Evolutionary conservation across 2,888 invertebrate genomes (phyloP).

Genomic region (Ectemnius lituratus): DNA sequence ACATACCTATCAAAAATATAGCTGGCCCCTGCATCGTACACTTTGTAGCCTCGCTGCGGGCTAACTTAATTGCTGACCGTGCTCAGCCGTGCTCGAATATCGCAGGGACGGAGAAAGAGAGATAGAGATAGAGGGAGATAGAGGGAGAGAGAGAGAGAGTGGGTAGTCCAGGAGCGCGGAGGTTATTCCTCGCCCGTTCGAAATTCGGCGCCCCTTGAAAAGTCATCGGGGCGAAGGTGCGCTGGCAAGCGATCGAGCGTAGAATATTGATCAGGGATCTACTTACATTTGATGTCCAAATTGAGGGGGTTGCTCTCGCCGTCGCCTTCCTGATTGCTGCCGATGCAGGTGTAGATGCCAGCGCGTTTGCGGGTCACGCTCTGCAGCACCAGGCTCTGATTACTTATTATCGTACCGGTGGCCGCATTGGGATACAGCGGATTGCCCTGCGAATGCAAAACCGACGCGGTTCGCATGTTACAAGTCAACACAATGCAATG

Average conservation of each 20-base stretch:
- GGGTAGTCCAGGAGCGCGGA: too few species aligned
- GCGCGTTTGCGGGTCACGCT: slow-evolving; percentile 87
- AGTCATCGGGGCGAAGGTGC: neutral
- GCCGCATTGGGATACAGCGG: slow-evolving; percentile 89
- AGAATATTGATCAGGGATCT: slow-evolving; percentile 28
- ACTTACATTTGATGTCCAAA: slow-evolving; percentile 92
- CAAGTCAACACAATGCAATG: neutral
- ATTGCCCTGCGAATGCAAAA: slow-evolving; percentile 81
- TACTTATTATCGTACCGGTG: slow-evolving; percentile 90
- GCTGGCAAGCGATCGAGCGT: neutral
- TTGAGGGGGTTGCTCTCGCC: slow-evolving; percentile 92
- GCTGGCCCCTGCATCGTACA: neutral
- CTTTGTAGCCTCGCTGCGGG: neutral
- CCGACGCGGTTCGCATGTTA: slow-evolving; percentile 13
- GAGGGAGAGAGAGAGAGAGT: too few species aligned
- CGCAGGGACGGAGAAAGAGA: too few species aligned
- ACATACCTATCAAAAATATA: slow-evolving; percentile 1
- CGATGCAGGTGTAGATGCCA: slow-evolving; percentile 92
- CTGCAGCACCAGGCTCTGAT: slow-evolving; percentile 94
- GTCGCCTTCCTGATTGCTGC: slow-evolving; percentile 92
- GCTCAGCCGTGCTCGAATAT: neutral
- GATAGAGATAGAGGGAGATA: too few species aligned
- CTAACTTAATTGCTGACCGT: slow-evolving; percentile 8
- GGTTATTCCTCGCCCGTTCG: neutral
- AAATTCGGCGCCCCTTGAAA: slow-evolving; percentile 3